Conservation (phyloP, 1,140 invertebrate genomes). For the Brachionus paranguensis region DNA sequence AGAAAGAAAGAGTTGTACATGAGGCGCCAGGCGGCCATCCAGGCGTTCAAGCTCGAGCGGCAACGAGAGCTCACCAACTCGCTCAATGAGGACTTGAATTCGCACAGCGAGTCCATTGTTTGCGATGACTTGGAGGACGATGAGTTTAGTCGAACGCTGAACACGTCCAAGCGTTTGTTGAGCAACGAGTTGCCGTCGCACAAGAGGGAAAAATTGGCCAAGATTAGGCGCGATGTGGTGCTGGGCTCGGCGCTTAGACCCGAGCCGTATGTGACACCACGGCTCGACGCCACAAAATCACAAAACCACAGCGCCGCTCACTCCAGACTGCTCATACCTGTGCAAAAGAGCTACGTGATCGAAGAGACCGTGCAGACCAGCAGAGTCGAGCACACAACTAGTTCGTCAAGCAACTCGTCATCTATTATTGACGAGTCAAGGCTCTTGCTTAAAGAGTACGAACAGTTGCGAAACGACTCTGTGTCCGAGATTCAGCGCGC, state of each 20-base stretch:
- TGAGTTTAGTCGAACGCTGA: neutral
- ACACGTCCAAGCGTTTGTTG: neutral
- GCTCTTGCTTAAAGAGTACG: slow-evolving; percentile 31
- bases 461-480: slow-evolving; percentile 26
- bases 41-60: slow-evolving; percentile 23
- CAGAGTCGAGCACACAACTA: neutral
- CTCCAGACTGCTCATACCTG: slow-evolving; percentile 9
- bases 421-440: slow-evolving; percentile 33
- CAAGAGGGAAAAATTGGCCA: slow-evolving; percentile 15
- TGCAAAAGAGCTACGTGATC: neutral
- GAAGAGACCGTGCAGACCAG: neutral
- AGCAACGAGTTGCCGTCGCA: slow-evolving; percentile 19
- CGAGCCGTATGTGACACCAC: neutral
- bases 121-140: neutral
- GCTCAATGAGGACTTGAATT: neutral
- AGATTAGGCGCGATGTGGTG: neutral
- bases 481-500: slow-evolving; percentile 33
- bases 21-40: slow-evolving; percentile 23
- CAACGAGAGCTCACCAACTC: neutral
- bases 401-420: neutral
- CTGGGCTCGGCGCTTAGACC: neutral
- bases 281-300: neutral
- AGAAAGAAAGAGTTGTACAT: slow-evolving; percentile 2
- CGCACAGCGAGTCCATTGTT: neutral
- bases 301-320: neutral